A percentile compares a stretch with the other conserved stretches of the same genome.
These are phyloP conservation scores for Rynchops niger DNA, from an alignment of 2,113 vertebrate species.

Conservation along the genomic window DNA sequence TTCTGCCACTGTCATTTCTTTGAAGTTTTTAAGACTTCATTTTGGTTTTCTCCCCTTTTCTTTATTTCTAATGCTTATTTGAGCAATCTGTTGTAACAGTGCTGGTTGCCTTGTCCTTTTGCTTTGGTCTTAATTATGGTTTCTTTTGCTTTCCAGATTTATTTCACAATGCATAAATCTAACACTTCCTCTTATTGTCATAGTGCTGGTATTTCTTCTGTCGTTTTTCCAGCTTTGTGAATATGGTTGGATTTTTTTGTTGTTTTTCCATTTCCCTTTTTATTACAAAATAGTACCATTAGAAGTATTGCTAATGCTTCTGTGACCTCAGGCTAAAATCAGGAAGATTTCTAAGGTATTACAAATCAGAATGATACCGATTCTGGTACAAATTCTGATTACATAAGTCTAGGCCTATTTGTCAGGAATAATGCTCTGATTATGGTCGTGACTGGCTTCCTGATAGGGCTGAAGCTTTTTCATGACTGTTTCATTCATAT, in stretches of 20 bases:
- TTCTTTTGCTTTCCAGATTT: conserved; percentile 5
- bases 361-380: background rate
- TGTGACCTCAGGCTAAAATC: background rate
- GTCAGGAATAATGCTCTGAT: background rate
- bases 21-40: background rate
- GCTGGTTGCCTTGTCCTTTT: background rate
- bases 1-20: background rate
- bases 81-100: background rate
- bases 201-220: conserved; percentile 11
- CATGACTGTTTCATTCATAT: background rate
- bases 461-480: background rate
- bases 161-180: conserved; percentile 26
- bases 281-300: background rate
- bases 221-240: background rate
- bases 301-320: background rate
- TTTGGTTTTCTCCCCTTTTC: background rate
- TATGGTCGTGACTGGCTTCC: background rate
- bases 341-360: background rate
- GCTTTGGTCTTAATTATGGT: conserved; percentile 6
- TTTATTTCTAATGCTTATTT: background rate
- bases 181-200: conserved; percentile 14
- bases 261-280: background rate
- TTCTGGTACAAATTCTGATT: background rate
- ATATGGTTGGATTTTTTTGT: background rate
- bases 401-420: background rate